Percentiles rank a stretch among this genome's conserved stretches.
These are phyloP conservation scores for Apodemus sylvaticus DNA, from an alignment of 2,113 vertebrate genomes.

Conservation along the genomic window DNA sequence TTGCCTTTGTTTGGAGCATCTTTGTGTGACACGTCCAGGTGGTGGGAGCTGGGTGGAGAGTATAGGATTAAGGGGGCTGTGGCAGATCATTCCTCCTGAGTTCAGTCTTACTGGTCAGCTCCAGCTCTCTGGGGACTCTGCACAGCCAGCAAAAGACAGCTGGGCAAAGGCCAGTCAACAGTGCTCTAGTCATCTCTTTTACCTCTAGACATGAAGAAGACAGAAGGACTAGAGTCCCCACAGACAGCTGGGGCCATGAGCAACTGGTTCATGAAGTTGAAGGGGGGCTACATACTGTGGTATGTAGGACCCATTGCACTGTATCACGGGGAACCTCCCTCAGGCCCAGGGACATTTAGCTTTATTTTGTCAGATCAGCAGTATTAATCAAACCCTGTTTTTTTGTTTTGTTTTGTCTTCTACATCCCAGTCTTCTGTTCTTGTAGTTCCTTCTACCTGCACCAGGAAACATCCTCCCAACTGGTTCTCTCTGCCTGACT, in stretches of 20 bases:
- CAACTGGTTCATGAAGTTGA: constrained; percentile 33
- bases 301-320: background rate
- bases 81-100: background rate
- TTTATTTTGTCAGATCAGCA: background rate
- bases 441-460: background rate
- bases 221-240: constrained; percentile 30
- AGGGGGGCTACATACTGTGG: background rate
- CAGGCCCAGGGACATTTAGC: background rate
- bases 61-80: constrained; percentile 50
- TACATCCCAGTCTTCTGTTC: background rate
- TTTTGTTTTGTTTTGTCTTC: background rate
- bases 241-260: constrained; percentile 58
- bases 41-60: constrained; percentile 50
- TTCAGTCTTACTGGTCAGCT: constrained; percentile 15
- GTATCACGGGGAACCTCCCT: background rate
- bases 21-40: constrained; percentile 77
- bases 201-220: constrained; percentile 35
- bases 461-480: background rate
- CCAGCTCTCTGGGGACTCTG: constrained; percentile 17
- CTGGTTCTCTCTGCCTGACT: background rate
- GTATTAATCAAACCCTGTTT: background rate
- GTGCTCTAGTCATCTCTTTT: constrained; percentile 23
- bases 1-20: constrained; percentile 61
- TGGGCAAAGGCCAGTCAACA: constrained; percentile 31
- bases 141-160: constrained; percentile 67